A percentile compares a stretch with the other conserved stretches of the same genome.
Conservation (phyloP, 2,888 invertebrate genomes). For the Apomyelois bistriatella region DNA sequence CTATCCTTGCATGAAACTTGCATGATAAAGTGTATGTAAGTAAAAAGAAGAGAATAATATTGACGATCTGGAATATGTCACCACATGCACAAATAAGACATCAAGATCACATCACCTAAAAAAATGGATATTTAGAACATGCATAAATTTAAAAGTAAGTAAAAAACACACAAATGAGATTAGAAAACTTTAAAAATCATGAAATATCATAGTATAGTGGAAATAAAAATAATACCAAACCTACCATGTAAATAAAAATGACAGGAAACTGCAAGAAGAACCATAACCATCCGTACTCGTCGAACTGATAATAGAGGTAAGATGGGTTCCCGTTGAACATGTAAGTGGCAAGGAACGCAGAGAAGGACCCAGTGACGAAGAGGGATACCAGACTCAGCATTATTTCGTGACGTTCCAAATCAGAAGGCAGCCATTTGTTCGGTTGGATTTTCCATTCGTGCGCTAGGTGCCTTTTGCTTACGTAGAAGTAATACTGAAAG, state of each 20-base stretch:
- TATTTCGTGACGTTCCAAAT: conserved; percentile 85
- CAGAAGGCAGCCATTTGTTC: conserved; percentile 82
- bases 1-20: no score
- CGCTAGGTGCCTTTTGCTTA: conserved; percentile 79
- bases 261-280: conserved; percentile 82
- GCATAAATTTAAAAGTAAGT: no score
- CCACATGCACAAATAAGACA: no score
- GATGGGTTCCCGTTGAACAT: conserved; percentile 84
- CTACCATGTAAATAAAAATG: conserved; percentile 82
- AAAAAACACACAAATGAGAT: no score
- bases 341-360: conserved; percentile 83
- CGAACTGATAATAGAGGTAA: conserved; percentile 81
- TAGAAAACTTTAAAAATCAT: no score
- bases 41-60: no score
- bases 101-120: no score
- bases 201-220: no score
- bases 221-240: conserved; percentile 39
- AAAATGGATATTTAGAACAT: no score
- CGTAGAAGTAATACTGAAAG: conserved; percentile 86
- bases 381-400: conserved; percentile 81
- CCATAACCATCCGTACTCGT: conserved; percentile 83
- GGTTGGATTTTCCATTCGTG: conserved; percentile 88
- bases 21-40: no score
- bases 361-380: conserved; percentile 73
- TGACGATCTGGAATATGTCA: no score